Percentiles rank a stretch among this genome's conserved stretches.
Evolutionary conservation across 2,113 vertebrate genomes (phyloP).

Genomic region (Chauna torquata): DNA sequence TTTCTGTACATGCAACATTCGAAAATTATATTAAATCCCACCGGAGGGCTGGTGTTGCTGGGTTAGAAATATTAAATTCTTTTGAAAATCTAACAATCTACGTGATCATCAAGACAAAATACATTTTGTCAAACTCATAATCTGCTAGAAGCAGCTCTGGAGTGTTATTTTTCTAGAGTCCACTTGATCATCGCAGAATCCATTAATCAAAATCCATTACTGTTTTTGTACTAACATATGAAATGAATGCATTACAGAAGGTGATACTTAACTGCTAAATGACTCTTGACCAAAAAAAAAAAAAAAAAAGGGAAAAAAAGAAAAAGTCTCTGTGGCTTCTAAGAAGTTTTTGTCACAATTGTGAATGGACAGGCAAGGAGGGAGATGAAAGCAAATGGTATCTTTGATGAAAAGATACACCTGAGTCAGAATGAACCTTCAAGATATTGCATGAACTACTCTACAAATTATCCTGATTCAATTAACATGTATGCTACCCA

Average conservation of each 20-base stretch:
- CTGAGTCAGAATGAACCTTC: neutral
- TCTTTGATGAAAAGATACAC: neutral
- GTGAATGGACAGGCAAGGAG: neutral
- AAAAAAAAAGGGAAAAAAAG: neutral
- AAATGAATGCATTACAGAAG: neutral
- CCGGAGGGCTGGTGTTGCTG: neutral
- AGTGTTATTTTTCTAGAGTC: neutral
- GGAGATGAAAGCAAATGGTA: neutral
- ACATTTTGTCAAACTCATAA: neutral
- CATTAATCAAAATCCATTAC: neutral
- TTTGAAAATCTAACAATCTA: neutral
- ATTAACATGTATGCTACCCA: neutral
- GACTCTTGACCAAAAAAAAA: neutral
- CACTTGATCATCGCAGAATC: neutral
- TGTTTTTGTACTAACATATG: neutral
- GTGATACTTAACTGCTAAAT: neutral
- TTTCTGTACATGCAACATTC: neutral
- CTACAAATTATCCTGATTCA: neutral
- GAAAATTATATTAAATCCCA: neutral
- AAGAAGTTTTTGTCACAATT: neutral
- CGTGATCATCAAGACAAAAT: neutral
- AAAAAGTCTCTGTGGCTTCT: neutral
- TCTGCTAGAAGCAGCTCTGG: neutral
- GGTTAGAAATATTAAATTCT: neutral
- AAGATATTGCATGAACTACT: neutral